Evolutionary conservation across 2,113 vertebrate genomes (phyloP).

Genomic region (Excalfactoria chinensis): DNA sequence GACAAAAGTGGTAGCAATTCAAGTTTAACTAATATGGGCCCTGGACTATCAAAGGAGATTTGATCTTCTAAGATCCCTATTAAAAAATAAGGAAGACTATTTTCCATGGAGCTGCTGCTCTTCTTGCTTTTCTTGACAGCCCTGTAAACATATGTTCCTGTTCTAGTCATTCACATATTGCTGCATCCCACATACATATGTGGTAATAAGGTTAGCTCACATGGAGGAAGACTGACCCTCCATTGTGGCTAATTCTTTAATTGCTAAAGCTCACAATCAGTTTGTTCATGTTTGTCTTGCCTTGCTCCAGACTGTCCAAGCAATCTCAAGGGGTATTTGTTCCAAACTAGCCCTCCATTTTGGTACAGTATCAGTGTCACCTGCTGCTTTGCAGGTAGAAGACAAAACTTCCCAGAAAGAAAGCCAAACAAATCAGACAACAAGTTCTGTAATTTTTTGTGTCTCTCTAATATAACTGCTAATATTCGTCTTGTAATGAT

Average conservation of each 20-base stretch:
- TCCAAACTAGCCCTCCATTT: background rate
- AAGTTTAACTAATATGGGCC: background rate
- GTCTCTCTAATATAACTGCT: background rate
- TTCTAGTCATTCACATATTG: background rate
- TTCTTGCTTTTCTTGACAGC: background rate
- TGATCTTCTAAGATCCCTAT: background rate
- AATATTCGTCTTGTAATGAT: background rate
- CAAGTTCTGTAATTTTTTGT: background rate
- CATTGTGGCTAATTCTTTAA: background rate
- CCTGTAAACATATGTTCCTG: background rate
- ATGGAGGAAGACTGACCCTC: background rate
- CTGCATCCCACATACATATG: background rate
- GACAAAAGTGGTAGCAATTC: background rate
- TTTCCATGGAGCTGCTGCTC: background rate
- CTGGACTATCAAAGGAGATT: background rate
- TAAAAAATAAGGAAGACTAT: background rate
- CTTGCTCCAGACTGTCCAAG: background rate
- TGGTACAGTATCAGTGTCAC: background rate
- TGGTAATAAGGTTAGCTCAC: background rate
- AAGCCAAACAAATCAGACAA: background rate
- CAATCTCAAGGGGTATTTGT: background rate
- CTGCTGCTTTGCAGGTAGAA: background rate
- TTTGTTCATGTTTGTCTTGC: background rate
- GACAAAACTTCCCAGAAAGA: accelerated
- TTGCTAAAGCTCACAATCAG: background rate